phyloP scores from a whole-genome alignment of 2,113 vertebrate genomes.

The Zosterops pallidus region DNA sequence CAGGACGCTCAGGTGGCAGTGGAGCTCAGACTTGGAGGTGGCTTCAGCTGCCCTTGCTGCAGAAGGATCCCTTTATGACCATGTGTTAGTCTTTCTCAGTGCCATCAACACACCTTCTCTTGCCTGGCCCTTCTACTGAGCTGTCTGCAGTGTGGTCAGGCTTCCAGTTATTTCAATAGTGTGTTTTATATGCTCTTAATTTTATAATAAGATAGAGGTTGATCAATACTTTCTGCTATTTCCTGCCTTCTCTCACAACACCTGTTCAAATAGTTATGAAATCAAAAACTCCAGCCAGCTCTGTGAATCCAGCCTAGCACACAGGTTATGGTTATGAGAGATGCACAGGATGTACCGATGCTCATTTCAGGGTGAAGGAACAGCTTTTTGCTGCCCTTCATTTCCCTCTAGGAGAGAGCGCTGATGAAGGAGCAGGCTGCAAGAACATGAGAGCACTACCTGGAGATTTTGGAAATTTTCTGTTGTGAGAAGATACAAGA shows the following conservation, averaged over 20 bases:
- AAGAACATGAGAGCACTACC: background rate
- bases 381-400: background rate
- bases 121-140: background rate
- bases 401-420: background rate
- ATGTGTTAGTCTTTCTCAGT: background rate
- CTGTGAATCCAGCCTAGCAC: background rate
- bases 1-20: accelerated
- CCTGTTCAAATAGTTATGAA: background rate
- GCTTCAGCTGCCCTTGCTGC: background rate
- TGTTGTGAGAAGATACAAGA: background rate
- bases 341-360: accelerated
- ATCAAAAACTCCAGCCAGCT: background rate
- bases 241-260: background rate
- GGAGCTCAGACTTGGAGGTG: background rate
- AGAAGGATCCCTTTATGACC: background rate
- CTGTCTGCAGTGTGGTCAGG: background rate
- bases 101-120: background rate
- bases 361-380: background rate
- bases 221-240: background rate
- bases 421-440: background rate
- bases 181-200: background rate
- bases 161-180: background rate
- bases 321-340: background rate
- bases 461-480: background rate
- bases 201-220: background rate